phyloP scores from a whole-genome alignment of 2,797 vertebrate species.

The Alfaro cultratus region DNA sequence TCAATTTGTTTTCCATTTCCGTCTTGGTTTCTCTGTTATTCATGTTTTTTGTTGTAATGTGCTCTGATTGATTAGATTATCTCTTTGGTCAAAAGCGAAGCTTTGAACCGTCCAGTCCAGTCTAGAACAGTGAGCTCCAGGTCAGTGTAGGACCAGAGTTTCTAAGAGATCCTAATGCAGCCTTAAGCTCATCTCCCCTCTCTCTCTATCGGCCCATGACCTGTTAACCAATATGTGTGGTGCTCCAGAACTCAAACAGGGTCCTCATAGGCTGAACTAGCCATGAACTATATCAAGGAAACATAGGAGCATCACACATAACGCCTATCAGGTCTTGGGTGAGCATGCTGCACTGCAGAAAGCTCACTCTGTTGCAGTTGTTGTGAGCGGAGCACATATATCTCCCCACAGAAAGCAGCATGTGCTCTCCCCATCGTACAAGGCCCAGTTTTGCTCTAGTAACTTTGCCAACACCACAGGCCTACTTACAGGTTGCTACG shows the following conservation, averaged over 20 bases:
- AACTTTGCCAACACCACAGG: slow-evolving; percentile 71
- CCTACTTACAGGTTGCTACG: slow-evolving; percentile 74
- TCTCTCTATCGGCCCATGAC: slow-evolving; percentile 52
- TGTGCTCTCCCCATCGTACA: slow-evolving; percentile 65
- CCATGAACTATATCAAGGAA: slow-evolving; percentile 82
- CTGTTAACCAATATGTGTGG: slow-evolving; percentile 64
- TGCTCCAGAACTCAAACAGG: slow-evolving; percentile 78
- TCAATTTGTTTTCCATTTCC: slow-evolving; percentile 56
- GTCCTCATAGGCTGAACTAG: slow-evolving; percentile 77
- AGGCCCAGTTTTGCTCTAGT: slow-evolving; percentile 74
- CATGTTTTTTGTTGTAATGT: slow-evolving; percentile 41
- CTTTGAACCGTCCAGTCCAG: slow-evolving; percentile 68
- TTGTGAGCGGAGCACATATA: slow-evolving; percentile 49
- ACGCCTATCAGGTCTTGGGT: slow-evolving; percentile 62
- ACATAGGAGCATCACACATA: slow-evolving; percentile 69
- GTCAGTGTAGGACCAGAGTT: slow-evolving; percentile 47
- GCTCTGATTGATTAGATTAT: slow-evolving; percentile 57
- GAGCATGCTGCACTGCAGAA: slow-evolving; percentile 55
- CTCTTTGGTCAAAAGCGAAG: slow-evolving; percentile 41
- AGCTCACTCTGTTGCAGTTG: slow-evolving; percentile 42
- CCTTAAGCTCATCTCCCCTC: slow-evolving; percentile 46
- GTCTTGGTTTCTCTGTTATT: slow-evolving; percentile 56
- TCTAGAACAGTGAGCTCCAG: slow-evolving; percentile 59
- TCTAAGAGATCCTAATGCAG: slow-evolving; percentile 51
- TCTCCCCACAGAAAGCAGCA: slow-evolving; percentile 76